A percentile compares a stretch with the other conserved stretches of the same genome.
These are phyloP conservation scores for Arctocebus calabarensis DNA, from an alignment of 2,797 vertebrate species.

Conservation along the genomic window DNA sequence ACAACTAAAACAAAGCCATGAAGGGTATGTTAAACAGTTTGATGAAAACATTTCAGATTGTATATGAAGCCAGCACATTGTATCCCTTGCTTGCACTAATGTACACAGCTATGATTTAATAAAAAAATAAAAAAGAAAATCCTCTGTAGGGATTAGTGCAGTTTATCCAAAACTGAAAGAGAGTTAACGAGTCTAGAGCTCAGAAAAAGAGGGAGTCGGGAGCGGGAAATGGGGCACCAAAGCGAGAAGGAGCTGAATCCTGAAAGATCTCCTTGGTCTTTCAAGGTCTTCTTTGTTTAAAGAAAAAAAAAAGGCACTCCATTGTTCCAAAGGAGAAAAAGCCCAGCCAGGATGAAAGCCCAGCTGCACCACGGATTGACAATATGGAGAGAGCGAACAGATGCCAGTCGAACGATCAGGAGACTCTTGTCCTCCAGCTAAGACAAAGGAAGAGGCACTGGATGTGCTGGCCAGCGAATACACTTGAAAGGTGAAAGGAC, in stretches of 20 bases:
- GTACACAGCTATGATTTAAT: too few relatives aligned
- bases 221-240: neutral
- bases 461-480: neutral
- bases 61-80: too few relatives aligned
- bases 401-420: neutral
- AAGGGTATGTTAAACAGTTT: too few relatives aligned
- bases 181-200: neutral
- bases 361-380: rapidly evolving
- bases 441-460: neutral
- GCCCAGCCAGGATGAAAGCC: neutral
- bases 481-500: neutral
- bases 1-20: too few relatives aligned
- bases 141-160: neutral
- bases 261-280: neutral
- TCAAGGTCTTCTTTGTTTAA: neutral
- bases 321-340: neutral
- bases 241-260: neutral
- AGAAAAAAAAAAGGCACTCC: neutral
- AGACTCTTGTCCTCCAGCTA: neutral
- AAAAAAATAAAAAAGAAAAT: too few relatives aligned
- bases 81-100: too few relatives aligned
- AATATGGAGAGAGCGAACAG: neutral
- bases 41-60: too few relatives aligned
- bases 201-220: neutral
- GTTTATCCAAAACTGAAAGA: neutral